These are phyloP conservation scores for Eristalinus aeneus DNA, from an alignment of 2,888 invertebrate genomes.

Conservation along the genomic window DNA sequence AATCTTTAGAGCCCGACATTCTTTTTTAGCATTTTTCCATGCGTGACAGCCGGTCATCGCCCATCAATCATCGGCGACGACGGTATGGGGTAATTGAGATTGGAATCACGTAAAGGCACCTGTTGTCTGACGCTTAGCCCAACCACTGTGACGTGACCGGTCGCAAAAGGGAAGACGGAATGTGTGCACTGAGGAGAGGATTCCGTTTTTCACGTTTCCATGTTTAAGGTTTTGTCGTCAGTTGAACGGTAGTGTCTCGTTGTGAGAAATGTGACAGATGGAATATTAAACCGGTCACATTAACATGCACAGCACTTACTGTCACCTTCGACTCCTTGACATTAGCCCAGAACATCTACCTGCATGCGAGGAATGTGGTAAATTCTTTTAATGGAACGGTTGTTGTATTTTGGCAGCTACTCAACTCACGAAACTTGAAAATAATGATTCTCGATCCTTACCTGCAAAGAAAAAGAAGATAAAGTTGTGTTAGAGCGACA, in stretches of 20 bases:
- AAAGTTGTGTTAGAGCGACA: neutral
- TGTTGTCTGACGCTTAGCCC: slow-evolving; percentile 20
- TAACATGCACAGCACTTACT: neutral
- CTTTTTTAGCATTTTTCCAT: neutral
- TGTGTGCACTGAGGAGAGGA: neutral
- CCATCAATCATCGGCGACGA: slow-evolving; percentile 16
- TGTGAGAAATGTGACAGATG: neutral
- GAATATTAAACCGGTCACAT: neutral
- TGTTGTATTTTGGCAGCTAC: neutral
- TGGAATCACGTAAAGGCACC: slow-evolving; percentile 39
- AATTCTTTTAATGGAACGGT: neutral
- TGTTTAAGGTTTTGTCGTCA: neutral
- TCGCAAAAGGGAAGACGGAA: neutral
- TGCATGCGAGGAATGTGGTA: neutral
- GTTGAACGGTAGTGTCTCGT: neutral
- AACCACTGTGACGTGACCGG: neutral
- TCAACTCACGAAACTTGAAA: neutral
- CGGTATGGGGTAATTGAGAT: slow-evolving; percentile 17
- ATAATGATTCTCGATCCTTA: neutral
- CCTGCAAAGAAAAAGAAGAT: neutral
- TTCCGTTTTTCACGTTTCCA: neutral
- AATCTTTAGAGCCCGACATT: slow-evolving; percentile 17
- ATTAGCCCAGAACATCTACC: neutral
- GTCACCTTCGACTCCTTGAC: neutral
- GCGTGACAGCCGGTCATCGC: slow-evolving; percentile 5